Evolutionary conservation across 92 coral and sea anemone species (phyloP).

Genomic region (Palythoa caribaeorum): DNA sequence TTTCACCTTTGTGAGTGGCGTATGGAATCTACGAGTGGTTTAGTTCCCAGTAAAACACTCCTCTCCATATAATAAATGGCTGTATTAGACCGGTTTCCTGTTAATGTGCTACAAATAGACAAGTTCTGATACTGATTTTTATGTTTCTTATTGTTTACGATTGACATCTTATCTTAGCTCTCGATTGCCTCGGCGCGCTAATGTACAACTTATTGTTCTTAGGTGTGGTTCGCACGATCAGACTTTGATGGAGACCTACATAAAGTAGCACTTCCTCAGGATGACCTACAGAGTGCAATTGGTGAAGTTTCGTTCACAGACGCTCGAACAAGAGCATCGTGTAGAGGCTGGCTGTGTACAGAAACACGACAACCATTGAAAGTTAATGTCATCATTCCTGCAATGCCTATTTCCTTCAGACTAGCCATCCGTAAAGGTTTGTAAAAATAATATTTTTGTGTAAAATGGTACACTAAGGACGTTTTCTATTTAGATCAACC

Average conservation of each 20-base stretch:
- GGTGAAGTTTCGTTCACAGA: constrained; percentile 11
- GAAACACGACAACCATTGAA: constrained; percentile 26
- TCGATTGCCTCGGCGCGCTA: too few species aligned
- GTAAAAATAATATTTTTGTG: not conserved
- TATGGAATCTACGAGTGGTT: too few species aligned
- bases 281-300: constrained; percentile 33
- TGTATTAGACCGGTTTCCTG: too few species aligned
- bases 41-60: too few species aligned
- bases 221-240: constrained; percentile 25
- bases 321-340: not conserved
- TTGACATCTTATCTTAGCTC: not conserved
- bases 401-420: constrained; percentile 12
- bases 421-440: constrained; percentile 30
- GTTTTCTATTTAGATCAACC: too few species aligned
- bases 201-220: not conserved
- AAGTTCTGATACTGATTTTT: too few species aligned
- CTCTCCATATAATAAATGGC: too few species aligned
- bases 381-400: constrained; percentile 19
- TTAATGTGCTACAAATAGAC: too few species aligned
- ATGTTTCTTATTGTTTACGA: too few species aligned
- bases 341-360: constrained; percentile 39
- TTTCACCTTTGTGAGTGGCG: too few species aligned
- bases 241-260: constrained; percentile 5
- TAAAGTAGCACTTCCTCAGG: constrained; percentile 15
- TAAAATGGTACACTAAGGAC: too few species aligned